Percentiles rank a stretch among this genome's conserved stretches.
Conservation (phyloP, 2,113 vertebrate genomes). For the Chrysochloris asiatica region DNA sequence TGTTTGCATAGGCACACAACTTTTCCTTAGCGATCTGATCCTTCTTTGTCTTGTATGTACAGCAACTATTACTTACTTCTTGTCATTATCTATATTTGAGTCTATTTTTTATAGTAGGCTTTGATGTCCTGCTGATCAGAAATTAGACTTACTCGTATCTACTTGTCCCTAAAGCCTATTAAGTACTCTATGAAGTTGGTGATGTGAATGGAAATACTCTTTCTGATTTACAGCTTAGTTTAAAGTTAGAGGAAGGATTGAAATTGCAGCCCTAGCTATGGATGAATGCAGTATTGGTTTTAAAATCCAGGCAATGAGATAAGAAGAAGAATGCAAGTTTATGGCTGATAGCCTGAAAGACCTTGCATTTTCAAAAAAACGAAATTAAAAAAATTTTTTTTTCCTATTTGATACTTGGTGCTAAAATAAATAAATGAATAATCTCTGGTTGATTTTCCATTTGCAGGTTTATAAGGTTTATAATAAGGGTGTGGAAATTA, state of each 20-base stretch:
- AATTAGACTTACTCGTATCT: not conserved
- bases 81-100: not conserved
- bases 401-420: not conserved
- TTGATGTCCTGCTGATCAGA: not conserved
- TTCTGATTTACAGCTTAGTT: not conserved
- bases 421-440: not conserved
- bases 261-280: not conserved
- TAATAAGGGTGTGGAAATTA: conserved; percentile 19
- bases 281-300: not conserved
- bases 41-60: not conserved
- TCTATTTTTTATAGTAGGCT: not conserved
- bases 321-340: not conserved
- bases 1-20: not conserved
- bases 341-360: not conserved
- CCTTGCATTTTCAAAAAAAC: conserved; percentile 4
- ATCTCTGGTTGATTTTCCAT: not conserved
- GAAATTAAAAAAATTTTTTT: not conserved
- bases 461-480: conserved; percentile 36
- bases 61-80: not conserved
- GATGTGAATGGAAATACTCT: not conserved
- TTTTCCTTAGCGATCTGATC: not conserved
- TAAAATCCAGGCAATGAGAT: not conserved
- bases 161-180: not conserved
- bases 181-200: not conserved
- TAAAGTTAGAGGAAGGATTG: not conserved